Evolutionary conservation across 2,113 vertebrate species (phyloP).

Genomic region (Eurypyga helias): DNA sequence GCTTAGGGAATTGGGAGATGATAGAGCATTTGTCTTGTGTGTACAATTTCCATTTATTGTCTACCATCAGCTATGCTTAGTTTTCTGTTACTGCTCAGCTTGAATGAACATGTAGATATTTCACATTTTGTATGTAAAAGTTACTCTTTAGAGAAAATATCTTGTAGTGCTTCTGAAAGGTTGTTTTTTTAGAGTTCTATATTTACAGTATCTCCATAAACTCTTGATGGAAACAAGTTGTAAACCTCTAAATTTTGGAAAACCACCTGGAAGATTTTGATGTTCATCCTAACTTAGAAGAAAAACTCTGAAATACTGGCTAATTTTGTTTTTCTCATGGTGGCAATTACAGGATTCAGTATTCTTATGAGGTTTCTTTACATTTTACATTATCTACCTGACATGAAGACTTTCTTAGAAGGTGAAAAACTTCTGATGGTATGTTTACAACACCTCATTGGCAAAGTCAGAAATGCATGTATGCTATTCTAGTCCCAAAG

Average conservation of each 20-base stretch:
- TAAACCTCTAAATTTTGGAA: neutral
- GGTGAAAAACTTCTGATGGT: neutral
- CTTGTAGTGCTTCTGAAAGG: neutral
- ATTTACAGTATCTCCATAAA: neutral
- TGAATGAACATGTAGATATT: neutral
- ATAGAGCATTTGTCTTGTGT: neutral
- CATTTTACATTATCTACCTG: neutral
- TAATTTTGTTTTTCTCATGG: neutral
- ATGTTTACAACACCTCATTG: accelerated
- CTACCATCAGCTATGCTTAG: neutral
- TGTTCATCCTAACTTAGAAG: neutral
- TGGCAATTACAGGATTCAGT: neutral
- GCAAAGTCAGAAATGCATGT: neutral
- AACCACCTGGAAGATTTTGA: neutral
- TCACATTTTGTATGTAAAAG: neutral
- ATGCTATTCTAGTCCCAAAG: accelerated
- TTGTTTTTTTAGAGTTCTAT: neutral
- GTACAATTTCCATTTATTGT: neutral
- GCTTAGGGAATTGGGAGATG: neutral
- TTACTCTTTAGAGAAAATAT: neutral
- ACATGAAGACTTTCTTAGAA: neutral
- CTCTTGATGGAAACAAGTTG: neutral
- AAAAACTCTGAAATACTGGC: neutral
- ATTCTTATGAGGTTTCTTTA: neutral
- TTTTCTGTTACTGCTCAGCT: neutral